These are phyloP conservation scores for Lithophane semibrunnea DNA, from an alignment of 2,888 invertebrate species.

Conservation along the genomic window DNA sequence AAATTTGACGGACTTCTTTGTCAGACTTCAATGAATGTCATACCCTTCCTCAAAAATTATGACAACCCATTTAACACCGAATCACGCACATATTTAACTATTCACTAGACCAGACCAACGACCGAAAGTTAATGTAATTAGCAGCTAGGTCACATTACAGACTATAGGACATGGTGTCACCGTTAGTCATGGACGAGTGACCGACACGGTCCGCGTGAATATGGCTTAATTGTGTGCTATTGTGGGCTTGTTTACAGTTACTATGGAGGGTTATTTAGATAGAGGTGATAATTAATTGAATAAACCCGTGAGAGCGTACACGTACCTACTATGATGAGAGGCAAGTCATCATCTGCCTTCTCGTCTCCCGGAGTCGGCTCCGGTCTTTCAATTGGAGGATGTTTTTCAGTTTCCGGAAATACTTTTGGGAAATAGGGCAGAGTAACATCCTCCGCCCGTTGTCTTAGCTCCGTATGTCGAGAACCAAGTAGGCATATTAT, in stretches of 20 bases:
- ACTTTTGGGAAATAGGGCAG: background rate
- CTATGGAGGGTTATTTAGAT: constrained; percentile 21
- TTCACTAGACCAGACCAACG: constrained; percentile 25
- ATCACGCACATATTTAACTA: constrained; percentile 28
- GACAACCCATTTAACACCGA: background rate
- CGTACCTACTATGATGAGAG: background rate
- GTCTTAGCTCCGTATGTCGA: background rate
- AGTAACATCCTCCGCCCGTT: background rate
- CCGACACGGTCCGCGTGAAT: constrained; percentile 35
- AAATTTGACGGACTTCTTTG: background rate
- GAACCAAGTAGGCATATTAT: background rate
- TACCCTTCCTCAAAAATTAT: background rate
- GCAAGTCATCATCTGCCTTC: background rate
- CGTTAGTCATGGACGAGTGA: constrained; percentile 47
- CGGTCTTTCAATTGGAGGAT: background rate
- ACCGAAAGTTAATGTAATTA: constrained; percentile 59
- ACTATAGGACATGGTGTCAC: constrained; percentile 53
- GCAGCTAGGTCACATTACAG: constrained; percentile 49
- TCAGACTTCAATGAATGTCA: too few relatives aligned
- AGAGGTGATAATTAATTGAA: constrained; percentile 34
- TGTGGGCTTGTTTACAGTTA: constrained; percentile 26
- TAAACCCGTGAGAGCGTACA: constrained; percentile 14
- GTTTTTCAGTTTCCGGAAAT: background rate
- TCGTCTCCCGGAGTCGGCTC: background rate
- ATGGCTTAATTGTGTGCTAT: constrained; percentile 30